phyloP scores from a whole-genome alignment of 2,797 vertebrate genomes.

The Tokudaia tokunoshimensis region DNA sequence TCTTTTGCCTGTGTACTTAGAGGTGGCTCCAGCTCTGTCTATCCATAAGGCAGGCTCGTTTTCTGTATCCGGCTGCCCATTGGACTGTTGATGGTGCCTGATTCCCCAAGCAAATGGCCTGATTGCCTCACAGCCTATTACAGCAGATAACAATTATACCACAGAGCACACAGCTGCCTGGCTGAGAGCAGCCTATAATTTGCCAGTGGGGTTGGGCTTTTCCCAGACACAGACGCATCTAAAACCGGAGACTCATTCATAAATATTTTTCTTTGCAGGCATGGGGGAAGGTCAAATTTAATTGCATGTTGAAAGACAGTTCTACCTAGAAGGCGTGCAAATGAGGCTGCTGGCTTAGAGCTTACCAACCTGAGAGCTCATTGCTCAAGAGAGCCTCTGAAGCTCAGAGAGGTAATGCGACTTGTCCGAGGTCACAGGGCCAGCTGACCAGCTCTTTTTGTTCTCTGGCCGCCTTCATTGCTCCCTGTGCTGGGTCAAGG shows the following conservation, averaged over 20 bases:
- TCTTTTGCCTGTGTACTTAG: neutral
- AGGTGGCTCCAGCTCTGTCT: constrained; percentile 30
- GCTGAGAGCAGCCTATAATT: constrained; percentile 73
- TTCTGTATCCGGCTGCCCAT: constrained; percentile 18
- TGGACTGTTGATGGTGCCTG: constrained; percentile 71
- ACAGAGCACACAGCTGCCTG: constrained; percentile 31
- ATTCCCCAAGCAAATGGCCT: constrained; percentile 68
- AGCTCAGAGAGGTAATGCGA: neutral
- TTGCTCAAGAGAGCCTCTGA: neutral
- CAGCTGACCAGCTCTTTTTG: neutral
- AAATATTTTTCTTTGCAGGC: constrained; percentile 68
- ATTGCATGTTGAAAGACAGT: constrained; percentile 47
- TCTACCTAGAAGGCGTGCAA: constrained; percentile 45
- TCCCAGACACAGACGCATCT: constrained; percentile 68
- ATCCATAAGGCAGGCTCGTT: constrained; percentile 40
- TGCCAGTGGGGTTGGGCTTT: constrained; percentile 56
- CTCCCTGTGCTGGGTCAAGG: neutral
- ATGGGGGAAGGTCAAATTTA: constrained; percentile 38
- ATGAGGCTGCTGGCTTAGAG: neutral
- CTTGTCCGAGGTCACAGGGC: constrained; percentile 13
- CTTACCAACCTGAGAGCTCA: neutral
- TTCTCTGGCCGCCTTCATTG: neutral
- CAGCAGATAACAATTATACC: constrained; percentile 64
- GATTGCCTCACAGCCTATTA: constrained; percentile 48
- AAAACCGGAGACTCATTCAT: constrained; percentile 78